Percentiles rank a stretch among this genome's conserved stretches.
phyloP scores from a whole-genome alignment of 2,113 vertebrate genomes.

The Malaclemys terrapin region DNA sequence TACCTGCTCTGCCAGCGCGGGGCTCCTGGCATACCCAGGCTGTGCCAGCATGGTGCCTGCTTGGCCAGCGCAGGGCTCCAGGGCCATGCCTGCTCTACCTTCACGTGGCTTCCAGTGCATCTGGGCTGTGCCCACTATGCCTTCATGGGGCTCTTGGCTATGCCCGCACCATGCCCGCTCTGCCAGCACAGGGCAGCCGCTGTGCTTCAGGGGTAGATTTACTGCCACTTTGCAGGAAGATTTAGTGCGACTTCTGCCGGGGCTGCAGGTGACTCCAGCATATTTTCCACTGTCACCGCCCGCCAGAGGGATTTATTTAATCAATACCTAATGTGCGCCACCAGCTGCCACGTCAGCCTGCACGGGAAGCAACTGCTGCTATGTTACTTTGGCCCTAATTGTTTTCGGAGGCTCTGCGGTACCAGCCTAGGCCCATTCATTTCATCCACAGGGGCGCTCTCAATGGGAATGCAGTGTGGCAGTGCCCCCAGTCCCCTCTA shows the following conservation, averaged over 20 bases:
- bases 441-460: background rate
- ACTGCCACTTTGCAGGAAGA: background rate
- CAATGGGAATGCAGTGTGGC: background rate
- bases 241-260: background rate
- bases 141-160: too few species aligned
- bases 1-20: too few species aligned
- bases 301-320: background rate
- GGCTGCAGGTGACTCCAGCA: background rate
- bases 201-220: background rate
- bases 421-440: background rate
- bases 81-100: too few species aligned
- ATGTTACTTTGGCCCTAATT: background rate
- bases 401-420: background rate
- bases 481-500: background rate
- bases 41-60: too few species aligned
- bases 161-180: too few species aligned
- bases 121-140: too few species aligned
- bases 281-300: background rate
- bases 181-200: too few species aligned
- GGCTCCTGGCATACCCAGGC: too few species aligned
- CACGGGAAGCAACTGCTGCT: background rate
- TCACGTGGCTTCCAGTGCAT: too few species aligned
- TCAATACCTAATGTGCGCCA: background rate
- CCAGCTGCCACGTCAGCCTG: background rate
- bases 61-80: too few species aligned